Evolutionary conservation across 2,113 vertebrate species (phyloP).

Genomic region (Melanerpes formicivorus): DNA sequence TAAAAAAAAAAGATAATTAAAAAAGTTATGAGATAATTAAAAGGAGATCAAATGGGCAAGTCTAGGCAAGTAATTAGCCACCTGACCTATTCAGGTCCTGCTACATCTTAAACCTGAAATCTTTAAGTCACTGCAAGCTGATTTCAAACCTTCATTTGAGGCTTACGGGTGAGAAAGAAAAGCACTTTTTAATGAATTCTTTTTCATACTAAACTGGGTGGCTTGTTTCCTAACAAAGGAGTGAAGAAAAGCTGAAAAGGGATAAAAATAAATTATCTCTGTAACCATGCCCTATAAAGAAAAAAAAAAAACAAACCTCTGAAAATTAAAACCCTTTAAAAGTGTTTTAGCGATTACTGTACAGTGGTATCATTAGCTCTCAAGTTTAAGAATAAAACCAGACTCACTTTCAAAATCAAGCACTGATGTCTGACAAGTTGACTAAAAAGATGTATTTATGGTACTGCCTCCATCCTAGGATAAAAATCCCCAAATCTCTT

Average conservation of each 20-base stretch:
- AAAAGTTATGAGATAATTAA: background rate
- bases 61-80: background rate
- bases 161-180: background rate
- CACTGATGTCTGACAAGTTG: background rate
- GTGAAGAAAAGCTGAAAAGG: background rate
- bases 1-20: background rate
- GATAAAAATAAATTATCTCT: background rate
- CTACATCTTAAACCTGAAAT: background rate
- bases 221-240: background rate
- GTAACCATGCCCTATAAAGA: background rate
- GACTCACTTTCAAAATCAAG: background rate
- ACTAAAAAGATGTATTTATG: background rate
- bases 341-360: background rate
- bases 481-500: background rate
- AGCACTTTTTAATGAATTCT: background rate
- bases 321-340: background rate
- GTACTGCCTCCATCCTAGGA: background rate
- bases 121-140: background rate
- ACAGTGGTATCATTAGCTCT: background rate
- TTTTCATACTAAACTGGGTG: background rate
- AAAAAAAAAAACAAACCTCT: background rate
- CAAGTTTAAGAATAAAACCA: background rate
- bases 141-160: background rate
- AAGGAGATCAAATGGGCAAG: slow-evolving; percentile 31
- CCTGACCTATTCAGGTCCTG: background rate